Evolutionary conservation across 2,888 invertebrate species (phyloP), one percentile per base, ranked within the genome.

Genomic region (Sphaerophoria taeniata): DNA sequence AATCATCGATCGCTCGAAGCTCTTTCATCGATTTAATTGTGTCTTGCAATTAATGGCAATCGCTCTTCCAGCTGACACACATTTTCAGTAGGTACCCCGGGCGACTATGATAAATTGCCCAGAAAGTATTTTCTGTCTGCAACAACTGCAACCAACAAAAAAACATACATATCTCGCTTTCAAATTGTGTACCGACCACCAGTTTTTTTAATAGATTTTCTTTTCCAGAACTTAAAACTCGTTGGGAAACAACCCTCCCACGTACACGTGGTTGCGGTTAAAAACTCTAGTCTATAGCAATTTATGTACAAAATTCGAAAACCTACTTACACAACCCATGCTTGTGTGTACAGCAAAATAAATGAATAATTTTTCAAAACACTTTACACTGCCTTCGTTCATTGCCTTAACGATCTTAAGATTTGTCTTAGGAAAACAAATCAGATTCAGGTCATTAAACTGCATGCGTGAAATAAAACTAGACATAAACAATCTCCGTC

Each of bases 361-460:
- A 36, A 65, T 34, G n/a, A 55, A 43, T 45, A 43, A 43, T 43
- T 12, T 43, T 43, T 43, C 60, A 24, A 24, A 24, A 75, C 84
- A 83, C 82, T 82, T 77, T 34, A 43, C 56, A 51, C 36, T n/a
- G 75, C 39, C 55, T 45, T 45, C 61, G 9, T 43, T 24, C 61
- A 12, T 43, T 24, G 49, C 24, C 43, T 65, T 70, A 61, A 24
- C 61, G 71, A 76, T 71, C 58, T 70, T 79, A 67, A 49, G 60
- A 74, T 69, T 43, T 60, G 43, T 70, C 71, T 70, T 45, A 65
- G 33, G 49, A 76, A 80, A 71, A 45, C 80, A 69, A 85, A 77
- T 80, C 75, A 55, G 60, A 85, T 85, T 70, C 85, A 74, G 85
- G 81, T 81, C 85, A 85, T 85, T 85, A 85, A 85, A 85, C 85